These are phyloP conservation scores for Mus spretus DNA, from an alignment of 2,797 vertebrate genomes.

Conservation along the genomic window DNA sequence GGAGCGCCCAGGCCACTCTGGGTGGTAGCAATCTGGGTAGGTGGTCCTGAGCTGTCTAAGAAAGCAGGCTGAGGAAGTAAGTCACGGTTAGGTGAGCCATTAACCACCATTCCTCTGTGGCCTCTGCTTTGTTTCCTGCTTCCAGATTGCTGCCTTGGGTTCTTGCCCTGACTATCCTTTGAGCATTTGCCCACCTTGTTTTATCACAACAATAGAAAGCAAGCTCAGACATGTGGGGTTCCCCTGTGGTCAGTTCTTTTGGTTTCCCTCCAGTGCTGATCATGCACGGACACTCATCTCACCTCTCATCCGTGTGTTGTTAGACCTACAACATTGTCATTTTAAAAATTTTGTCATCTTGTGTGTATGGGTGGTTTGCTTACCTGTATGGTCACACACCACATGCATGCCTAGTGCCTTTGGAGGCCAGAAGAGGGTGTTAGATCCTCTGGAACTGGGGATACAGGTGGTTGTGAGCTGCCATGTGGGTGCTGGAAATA, in stretches of 20 bases:
- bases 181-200: neutral
- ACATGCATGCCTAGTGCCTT: neutral
- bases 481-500: neutral
- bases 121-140: neutral
- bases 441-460: neutral
- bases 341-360: neutral
- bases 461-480: neutral
- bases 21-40: neutral
- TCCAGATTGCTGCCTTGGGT: neutral
- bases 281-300: neutral
- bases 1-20: neutral
- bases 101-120: neutral
- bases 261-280: neutral
- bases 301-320: neutral
- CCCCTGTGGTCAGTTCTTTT: neutral
- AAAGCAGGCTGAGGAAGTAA: neutral
- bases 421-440: neutral
- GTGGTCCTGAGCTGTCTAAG: neutral
- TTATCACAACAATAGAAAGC: neutral
- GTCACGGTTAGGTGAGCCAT: too few species aligned
- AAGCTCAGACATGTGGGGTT: neutral
- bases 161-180: neutral
- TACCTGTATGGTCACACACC: neutral
- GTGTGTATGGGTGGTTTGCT: neutral
- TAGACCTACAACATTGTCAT: neutral